These are phyloP conservation scores for Morus bassanus DNA, from an alignment of 2,797 vertebrate genomes.

Conservation along the genomic window DNA sequence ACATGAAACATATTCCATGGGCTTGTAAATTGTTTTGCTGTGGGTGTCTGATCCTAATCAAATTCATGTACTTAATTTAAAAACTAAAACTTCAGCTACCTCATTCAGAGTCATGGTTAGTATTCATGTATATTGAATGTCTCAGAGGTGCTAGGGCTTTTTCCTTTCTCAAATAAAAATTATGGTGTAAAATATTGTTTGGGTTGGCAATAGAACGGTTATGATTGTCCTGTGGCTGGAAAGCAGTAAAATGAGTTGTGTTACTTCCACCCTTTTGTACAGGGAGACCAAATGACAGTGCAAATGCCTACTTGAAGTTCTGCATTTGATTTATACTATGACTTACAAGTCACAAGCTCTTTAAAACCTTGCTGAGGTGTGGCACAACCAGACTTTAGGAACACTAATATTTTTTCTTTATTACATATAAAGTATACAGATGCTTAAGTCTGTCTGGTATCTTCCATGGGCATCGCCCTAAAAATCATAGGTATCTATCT, in stretches of 20 bases:
- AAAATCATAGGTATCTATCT: not conserved
- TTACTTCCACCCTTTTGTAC: not conserved
- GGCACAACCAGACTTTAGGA: not conserved
- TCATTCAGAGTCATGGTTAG: not conserved
- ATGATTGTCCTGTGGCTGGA: not conserved
- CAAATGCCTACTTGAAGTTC: not conserved
- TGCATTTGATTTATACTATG: not conserved
- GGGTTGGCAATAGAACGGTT: not conserved
- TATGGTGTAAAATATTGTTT: not conserved
- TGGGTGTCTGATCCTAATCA: not conserved
- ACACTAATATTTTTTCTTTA: rapidly evolving
- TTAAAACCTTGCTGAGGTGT: not conserved
- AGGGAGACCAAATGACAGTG: not conserved
- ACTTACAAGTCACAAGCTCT: not conserved
- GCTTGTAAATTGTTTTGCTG: not conserved
- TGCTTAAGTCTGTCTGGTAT: not conserved
- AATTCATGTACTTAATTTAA: not conserved
- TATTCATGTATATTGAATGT: not conserved
- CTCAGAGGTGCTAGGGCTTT: not conserved
- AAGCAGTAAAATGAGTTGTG: not conserved
- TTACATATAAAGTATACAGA: not conserved
- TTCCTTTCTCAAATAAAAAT: not conserved
- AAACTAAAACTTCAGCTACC: not conserved
- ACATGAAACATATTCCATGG: not conserved
- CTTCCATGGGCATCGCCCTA: not conserved